Base-by-base conservation (phyloP, 2,888 invertebrate genomes). In the Tenthredo livida region DNA sequence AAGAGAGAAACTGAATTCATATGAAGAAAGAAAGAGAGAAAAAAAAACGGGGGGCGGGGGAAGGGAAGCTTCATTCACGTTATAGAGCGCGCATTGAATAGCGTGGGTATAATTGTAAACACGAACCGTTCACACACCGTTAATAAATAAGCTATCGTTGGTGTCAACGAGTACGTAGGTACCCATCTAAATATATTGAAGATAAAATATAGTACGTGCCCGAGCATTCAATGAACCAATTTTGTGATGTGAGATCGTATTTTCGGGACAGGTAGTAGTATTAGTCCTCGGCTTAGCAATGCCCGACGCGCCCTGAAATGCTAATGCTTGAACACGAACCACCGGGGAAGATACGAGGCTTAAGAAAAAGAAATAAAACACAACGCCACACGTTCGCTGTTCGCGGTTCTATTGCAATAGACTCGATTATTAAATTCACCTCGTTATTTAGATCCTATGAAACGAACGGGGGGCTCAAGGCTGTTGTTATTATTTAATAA, bases 251-350 rank as follows among this genome's bases (percentile, higher is more conserved):
- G 70, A 33, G 73, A 17, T 72, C 21, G 75, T 89, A 91, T 92
- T 92, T 93, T 92, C 87, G 87, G 90, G 88, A 90, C 89, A 89
- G 90, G 88, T 89, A 91, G 90, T 91, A 91, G 83, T 84, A 87
- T 2, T 33, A 4, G 85, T 85, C 58, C 87, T 86, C 86, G 86
- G 88, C 88, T 87, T 89, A 90, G 90, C 89, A 89, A 90, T 91
- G 90, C 89, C 89, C 89, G 90, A 89, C 90, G 88, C 88, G 86
- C 88, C 88, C 86, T 88, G 89, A 91, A 91, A 92, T 91, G 91
- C 90, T 90, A 91, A 91, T 90, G 90, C 88, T 21, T 21, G n/a
- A 40, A 54, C 10, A 54, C 10, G 29, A 61, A 1, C 61, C 40
- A 33, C 17, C 47, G 29, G 61, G 50, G 10, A 15, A 50, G n/a